Base-by-base conservation (phyloP, 2,888 invertebrate species). In the Orthonychiurus folsomi region DNA sequence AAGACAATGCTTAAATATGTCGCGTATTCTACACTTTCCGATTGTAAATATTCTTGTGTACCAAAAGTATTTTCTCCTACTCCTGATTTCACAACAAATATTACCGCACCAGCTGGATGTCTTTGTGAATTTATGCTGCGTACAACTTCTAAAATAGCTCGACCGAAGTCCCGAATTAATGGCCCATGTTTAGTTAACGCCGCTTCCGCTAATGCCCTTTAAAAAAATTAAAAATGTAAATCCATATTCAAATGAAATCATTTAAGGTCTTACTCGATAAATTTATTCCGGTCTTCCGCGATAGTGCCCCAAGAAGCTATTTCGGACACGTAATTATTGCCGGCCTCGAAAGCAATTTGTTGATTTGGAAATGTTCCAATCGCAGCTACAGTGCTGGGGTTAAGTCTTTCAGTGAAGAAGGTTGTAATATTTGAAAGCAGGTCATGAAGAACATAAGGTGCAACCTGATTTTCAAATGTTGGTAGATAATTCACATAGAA, bases 1-100 rank as follows among this genome's bases (percentile, higher is more conserved):
- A n/a, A n/a, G n/a, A n/a, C n/a, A n/a, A n/a, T n/a, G n/a, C n/a
- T n/a, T n/a, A n/a, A n/a, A n/a, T n/a, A n/a, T n/a, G n/a, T n/a
- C n/a, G n/a, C n/a, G n/a, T n/a, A n/a, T n/a, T n/a, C n/a, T n/a
- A n/a, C n/a, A n/a, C n/a, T n/a, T n/a, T n/a, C n/a, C n/a, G n/a
- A n/a, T n/a, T n/a, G n/a, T n/a, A n/a, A n/a, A n/a, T n/a, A n/a
- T n/a, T n/a, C n/a, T n/a, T n/a, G n/a, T n/a, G n/a, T n/a, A n/a
- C n/a, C n/a, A n/a, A n/a, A 25, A 5, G 56, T 21, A 25, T 56
- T 56, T 63, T 53, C 2, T 26, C 23, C 24, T n/a, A 20, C 28
- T 18, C 69, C 69, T 20, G 65, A n/a, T 50, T 69, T 69, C 1
- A 69, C 27, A 3, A 69, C 56, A 5, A 69, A 50, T 28, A 69